A percentile compares a stretch with the other conserved stretches of the same genome.
Evolutionary conservation across 1,140 invertebrate species (phyloP).

Genomic region (Branchinecta lynchi): DNA sequence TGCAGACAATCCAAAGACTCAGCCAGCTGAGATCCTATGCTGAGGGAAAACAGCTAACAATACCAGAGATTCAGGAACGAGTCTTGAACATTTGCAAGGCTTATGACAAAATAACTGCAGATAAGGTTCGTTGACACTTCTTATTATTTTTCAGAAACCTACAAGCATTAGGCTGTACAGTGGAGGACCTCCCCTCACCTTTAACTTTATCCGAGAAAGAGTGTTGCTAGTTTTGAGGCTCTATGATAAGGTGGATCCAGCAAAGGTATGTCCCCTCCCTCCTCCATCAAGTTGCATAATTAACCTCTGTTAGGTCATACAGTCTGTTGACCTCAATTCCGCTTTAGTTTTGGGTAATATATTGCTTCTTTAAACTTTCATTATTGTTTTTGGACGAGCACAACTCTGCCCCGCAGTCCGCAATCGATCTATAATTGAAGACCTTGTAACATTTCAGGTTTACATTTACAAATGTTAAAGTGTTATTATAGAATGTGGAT

Average conservation of each 20-base stretch:
- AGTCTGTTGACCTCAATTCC: conserved; percentile 12
- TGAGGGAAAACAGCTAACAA: background rate
- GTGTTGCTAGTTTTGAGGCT: conserved; percentile 83
- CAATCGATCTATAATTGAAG: too few species aligned
- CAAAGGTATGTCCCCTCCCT: conserved; percentile 50
- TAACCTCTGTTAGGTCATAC: conserved; percentile 10
- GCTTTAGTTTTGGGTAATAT: too few species aligned
- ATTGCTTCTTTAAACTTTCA: too few species aligned
- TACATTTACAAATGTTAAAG: too few species aligned
- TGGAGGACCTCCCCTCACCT: conserved; percentile 49
- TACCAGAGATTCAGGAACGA: conserved; percentile 2
- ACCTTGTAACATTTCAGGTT: too few species aligned
- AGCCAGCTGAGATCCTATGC: background rate
- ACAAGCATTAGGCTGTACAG: conserved; percentile 49
- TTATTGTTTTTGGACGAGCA: too few species aligned
- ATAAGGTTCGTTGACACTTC: background rate
- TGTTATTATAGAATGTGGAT: too few species aligned
- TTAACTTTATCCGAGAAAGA: conserved; percentile 67
- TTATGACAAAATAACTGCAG: conserved; percentile 6
- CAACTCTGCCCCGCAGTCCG: too few species aligned
- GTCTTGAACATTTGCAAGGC: background rate
- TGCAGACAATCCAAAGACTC: background rate
- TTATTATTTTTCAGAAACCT: conserved; percentile 43
- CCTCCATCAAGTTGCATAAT: background rate
- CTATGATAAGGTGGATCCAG: conserved; percentile 87